Evolutionary conservation across 2,113 vertebrate species (phyloP).

Genomic region (Mesoclemmys tuberculata): DNA sequence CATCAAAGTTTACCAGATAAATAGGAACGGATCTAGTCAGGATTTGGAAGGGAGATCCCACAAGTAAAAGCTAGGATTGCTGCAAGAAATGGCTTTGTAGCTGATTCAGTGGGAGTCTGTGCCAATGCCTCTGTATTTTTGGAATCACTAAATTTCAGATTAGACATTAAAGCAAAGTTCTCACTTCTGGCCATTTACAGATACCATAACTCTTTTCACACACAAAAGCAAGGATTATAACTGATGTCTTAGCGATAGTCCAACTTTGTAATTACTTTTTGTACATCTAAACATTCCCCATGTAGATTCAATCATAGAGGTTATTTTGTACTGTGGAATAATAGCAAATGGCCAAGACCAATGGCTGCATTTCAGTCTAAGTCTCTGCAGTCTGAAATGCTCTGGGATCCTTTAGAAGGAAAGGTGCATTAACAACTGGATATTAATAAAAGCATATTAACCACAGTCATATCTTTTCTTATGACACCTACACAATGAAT

Average conservation of each 20-base stretch:
- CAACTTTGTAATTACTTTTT: conserved; percentile 25
- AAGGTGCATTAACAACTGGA: conserved; percentile 33
- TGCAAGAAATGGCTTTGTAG: fast-evolving
- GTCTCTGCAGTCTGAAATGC: background rate
- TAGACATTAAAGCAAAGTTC: background rate
- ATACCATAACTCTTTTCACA: background rate
- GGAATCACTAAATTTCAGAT: background rate
- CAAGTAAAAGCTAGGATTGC: background rate
- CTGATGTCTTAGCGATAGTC: background rate
- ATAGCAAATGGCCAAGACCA: conserved; percentile 4
- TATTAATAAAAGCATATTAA: conserved; percentile 64
- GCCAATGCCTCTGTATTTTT: fast-evolving
- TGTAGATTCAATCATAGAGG: background rate
- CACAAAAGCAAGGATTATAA: background rate
- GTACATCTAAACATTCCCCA: background rate
- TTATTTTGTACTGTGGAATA: conserved; percentile 20
- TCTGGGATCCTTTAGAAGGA: conserved; percentile 50
- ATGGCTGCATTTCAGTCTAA: background rate
- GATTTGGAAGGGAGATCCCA: background rate
- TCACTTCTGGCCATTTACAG: conserved; percentile 9
- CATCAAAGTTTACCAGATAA: background rate
- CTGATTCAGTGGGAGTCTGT: background rate
- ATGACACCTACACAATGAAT: conserved; percentile 10
- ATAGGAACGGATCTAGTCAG: background rate
- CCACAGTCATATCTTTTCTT: conserved; percentile 1